phyloP scores from a whole-genome alignment of 2,113 vertebrate species.

The Conger conger region DNA sequence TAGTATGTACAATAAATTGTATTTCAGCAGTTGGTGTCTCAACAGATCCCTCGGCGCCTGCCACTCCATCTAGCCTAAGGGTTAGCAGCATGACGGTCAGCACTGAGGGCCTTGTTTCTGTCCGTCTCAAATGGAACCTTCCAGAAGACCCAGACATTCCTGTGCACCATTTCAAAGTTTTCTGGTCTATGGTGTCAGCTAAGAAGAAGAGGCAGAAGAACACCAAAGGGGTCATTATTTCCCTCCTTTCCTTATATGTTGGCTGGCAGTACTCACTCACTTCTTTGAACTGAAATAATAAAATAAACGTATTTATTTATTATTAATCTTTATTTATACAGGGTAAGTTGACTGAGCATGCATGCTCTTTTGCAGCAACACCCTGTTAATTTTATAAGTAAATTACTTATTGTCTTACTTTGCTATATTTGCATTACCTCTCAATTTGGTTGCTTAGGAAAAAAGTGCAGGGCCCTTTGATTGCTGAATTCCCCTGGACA shows the following conservation, averaged over 20 bases:
- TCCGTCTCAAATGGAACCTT: constrained; percentile 73
- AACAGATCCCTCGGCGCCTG: constrained; percentile 80
- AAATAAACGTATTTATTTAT: too few species aligned
- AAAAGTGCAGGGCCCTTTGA: neutral
- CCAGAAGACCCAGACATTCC: constrained; percentile 80
- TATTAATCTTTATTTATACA: too few species aligned
- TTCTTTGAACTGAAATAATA: constrained; percentile 11
- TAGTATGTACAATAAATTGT: neutral
- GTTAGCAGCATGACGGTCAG: constrained; percentile 74
- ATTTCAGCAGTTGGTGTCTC: neutral
- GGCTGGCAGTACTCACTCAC: neutral
- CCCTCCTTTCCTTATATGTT: neutral
- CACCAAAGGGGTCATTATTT: constrained; percentile 70
- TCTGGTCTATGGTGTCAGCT: constrained; percentile 72
- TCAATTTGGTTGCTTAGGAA: neutral
- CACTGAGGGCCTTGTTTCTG: constrained; percentile 66
- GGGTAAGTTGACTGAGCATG: too few species aligned
- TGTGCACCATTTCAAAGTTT: constrained; percentile 86
- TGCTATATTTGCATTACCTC: constrained; percentile 9
- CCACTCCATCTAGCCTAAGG: constrained; percentile 75
- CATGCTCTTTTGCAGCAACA: too few species aligned
- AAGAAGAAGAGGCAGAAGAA: constrained; percentile 84
- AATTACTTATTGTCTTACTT: neutral
- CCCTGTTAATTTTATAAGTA: too few species aligned
- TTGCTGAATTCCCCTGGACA: neutral